A percentile compares a stretch with the other conserved stretches of the same genome.
Evolutionary conservation across 2,888 invertebrate genomes (phyloP).

Genomic region (Alloplasta piceator): DNA sequence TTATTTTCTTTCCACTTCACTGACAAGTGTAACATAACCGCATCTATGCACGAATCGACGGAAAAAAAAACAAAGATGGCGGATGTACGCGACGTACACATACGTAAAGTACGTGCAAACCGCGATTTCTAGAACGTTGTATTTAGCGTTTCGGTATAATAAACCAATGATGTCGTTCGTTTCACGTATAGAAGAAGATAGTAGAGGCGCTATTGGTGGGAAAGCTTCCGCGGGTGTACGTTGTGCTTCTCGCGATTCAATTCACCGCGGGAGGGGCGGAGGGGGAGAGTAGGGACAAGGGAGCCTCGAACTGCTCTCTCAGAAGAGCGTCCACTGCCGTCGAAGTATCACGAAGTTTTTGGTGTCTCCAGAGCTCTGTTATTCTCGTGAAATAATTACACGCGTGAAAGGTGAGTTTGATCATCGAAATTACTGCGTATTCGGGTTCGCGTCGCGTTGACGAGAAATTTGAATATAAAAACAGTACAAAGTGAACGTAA

Average conservation of each 20-base stretch:
- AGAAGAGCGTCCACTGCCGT: constrained; percentile 81
- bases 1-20: too few species aligned
- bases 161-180: constrained; percentile 70
- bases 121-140: constrained; percentile 45
- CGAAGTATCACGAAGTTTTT: constrained; percentile 77
- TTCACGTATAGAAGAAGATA: constrained; percentile 66
- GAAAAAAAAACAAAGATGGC: neutral
- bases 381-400: constrained; percentile 63
- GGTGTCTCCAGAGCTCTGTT: constrained; percentile 70
- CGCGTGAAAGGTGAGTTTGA: constrained; percentile 65
- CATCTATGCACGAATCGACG: neutral
- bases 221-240: constrained; percentile 73
- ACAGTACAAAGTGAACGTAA: neutral
- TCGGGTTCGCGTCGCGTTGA: neutral
- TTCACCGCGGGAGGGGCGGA: constrained; percentile 66
- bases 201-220: constrained; percentile 71
- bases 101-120: neutral
- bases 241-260: constrained; percentile 67
- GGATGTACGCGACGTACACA: neutral
- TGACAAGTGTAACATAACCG: constrained; percentile 52
- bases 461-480: constrained; percentile 19
- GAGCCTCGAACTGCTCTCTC: constrained; percentile 70
- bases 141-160: constrained; percentile 68
- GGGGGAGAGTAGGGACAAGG: constrained; percentile 68
- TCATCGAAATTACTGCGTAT: neutral